Base-by-base conservation (phyloP, 64 coral and sea anemone genomes). In the Stichodactyla helianthus region DNA sequence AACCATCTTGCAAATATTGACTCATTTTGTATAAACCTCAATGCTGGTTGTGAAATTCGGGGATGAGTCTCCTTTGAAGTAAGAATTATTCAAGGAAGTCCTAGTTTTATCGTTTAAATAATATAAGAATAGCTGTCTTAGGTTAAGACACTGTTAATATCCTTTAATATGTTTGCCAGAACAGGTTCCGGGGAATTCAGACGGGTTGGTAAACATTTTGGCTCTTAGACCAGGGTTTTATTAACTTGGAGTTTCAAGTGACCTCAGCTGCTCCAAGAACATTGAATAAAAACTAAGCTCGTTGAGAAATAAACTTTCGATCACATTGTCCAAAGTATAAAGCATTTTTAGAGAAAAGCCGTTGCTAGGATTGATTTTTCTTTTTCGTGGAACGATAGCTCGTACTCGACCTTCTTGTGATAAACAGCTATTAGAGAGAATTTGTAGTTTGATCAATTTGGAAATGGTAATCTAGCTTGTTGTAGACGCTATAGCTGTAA, bases 1-100 rank as follows among this genome's bases (percentile, higher is more conserved):
- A 80, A 80, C 78, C 78, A 19, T 20, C 35, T 5, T 0, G 16
- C n/a, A 80, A 80, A 80, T 80, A 80, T 80, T 80, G 78, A 80
- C 51, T 13, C 52, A 4, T 54, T 52, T 18, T 53, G 50, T 80
- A 80, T 18, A 80, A 53, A 80, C 78, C 53, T 80, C 4, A 80
- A 53, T 28, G 14, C 51, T 53, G 16, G 16, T 1, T 18, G 52
- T 51, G 50, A 80, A 80, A 20, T 19, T 20, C 18, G 10, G 50
- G 10, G 35, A 67, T 57, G 55, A 57, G 55, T 67, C 19, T 67
- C n/a, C 63, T 67, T 67, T n/a, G 63, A 67, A 67, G 63, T 67
- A 67, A 67, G 4, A 25, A 71, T 71, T 7, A 71, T 71, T 25
- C 68, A 22, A 71, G 9, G 68, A 12, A n/a, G 12, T 71, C 25